Conservation (phyloP, 2,797 vertebrate species). For the Danio jaintianensis region DNA sequence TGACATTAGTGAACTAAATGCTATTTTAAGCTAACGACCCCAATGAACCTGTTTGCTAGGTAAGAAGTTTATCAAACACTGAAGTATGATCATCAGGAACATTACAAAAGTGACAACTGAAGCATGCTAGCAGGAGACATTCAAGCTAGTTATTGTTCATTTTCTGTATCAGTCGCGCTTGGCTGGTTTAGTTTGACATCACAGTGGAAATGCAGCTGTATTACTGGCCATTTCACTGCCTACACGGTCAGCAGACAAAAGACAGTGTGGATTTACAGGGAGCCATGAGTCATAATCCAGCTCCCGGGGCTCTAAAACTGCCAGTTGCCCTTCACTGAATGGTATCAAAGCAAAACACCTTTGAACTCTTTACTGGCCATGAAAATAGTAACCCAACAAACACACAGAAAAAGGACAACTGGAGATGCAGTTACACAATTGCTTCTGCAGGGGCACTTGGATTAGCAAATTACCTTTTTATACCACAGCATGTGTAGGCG, state of each 20-base stretch:
- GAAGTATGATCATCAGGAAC: background rate
- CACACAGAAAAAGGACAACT: conserved; percentile 14
- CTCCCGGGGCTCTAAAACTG: conserved; percentile 16
- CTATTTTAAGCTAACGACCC: background rate
- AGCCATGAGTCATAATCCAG: conserved; percentile 55
- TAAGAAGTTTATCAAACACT: background rate
- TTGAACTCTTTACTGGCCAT: conserved; percentile 35
- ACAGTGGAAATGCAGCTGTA: conserved; percentile 28
- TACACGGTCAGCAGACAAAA: conserved; percentile 49
- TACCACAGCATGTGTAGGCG: conserved; percentile 6
- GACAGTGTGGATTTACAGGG: conserved; percentile 41
- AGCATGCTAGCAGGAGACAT: background rate
- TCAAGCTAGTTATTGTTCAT: background rate
- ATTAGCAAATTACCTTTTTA: background rate
- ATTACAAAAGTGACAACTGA: conserved; percentile 16
- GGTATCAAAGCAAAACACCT: conserved; percentile 19
- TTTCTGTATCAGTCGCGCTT: conserved; percentile 3
- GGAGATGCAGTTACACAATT: conserved; percentile 6
- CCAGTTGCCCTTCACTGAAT: background rate
- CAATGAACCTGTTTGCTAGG: background rate
- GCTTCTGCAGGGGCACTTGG: conserved; percentile 3
- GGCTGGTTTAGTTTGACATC: conserved; percentile 38
- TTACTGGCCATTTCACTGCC: conserved; percentile 22
- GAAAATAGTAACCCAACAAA: conserved; percentile 1
- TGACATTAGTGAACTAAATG: background rate